Base-by-base conservation (phyloP, 2,888 invertebrate genomes). In the Phalera bucephala region DNA sequence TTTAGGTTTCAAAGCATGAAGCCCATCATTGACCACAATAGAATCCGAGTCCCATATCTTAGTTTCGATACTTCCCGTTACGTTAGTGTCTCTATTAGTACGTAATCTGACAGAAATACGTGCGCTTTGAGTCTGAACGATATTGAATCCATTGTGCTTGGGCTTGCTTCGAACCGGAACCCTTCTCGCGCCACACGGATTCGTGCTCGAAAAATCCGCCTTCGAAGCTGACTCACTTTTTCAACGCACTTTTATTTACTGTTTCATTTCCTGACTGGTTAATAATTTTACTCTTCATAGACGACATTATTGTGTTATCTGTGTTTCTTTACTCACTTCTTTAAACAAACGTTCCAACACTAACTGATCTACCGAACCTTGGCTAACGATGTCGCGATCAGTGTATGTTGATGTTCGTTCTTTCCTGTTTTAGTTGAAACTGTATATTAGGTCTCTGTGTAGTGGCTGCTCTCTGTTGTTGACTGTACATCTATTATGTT, bases 391-490 rank as follows among this genome's bases (percentile, higher is more conserved):
- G 49, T 58, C 55, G 62, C 62, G 72, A 74, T 76, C 80, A 72
- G 72, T 76, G 72, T 75, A 64, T 72, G 75, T 77, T 72, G 71
- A 68, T 76, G 70, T 75, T 65, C 63, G 69, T 72, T 79, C 73
- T 82, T 64, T 80, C 77, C 77, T 80, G 60, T 84, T 83, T 85
- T 86, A 85, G 83, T 86, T 86, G 62, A 72, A 66, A 80, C 74
- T 78, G 75, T 82, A 82, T 77, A 68, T 73, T 82, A 81, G 79
- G 81, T 86, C 75, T 88, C 84, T 90, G 88, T 88, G 87, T 90
- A 90, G 90, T 90, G 89, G 89, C 90, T 90, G 90, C 80, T 90
- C 80, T 86, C 84, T 90, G 90, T 90, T 90, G 89, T 89, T 82
- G 82, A 84, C 76, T 89, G 89, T 89, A 78, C 72, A 69, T 82